These are phyloP conservation scores for Tyria jacobaeae DNA, from an alignment of 2,888 invertebrate genomes.

Conservation along the genomic window DNA sequence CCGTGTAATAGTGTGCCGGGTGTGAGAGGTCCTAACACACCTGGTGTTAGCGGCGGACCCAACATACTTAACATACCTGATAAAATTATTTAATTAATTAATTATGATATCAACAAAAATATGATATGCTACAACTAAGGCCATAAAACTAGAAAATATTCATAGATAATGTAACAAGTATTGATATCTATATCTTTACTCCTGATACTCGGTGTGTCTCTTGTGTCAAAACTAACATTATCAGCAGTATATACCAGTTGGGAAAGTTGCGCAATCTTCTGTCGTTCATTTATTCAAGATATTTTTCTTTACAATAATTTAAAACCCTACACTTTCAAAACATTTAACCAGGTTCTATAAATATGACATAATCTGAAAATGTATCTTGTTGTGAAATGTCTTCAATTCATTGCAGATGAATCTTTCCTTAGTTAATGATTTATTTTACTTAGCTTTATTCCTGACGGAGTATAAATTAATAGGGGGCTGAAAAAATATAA, in stretches of 20 bases:
- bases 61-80: conserved; percentile 74
- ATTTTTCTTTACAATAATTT: too few relatives aligned
- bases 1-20: conserved; percentile 67
- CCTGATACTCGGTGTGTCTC: neutral
- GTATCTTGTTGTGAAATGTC: too few relatives aligned
- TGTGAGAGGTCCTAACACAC: conserved; percentile 75
- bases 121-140: too few relatives aligned
- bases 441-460: too few relatives aligned
- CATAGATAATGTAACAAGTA: neutral
- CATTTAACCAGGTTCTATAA: too few relatives aligned
- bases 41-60: conserved; percentile 80
- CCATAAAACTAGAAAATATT: neutral
- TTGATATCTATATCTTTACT: neutral
- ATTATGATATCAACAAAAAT: neutral
- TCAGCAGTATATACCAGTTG: too few relatives aligned
- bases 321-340: too few relatives aligned
- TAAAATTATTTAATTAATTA: neutral
- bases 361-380: neutral
- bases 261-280: too few relatives aligned
- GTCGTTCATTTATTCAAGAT: too few relatives aligned
- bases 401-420: neutral
- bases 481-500: neutral
- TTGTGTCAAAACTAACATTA: too few relatives aligned
- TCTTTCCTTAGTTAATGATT: neutral
- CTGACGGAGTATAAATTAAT: too few relatives aligned